Evolutionary conservation across 2,113 vertebrate species (phyloP).

Genomic region (Hyperoodon ampullatus): DNA sequence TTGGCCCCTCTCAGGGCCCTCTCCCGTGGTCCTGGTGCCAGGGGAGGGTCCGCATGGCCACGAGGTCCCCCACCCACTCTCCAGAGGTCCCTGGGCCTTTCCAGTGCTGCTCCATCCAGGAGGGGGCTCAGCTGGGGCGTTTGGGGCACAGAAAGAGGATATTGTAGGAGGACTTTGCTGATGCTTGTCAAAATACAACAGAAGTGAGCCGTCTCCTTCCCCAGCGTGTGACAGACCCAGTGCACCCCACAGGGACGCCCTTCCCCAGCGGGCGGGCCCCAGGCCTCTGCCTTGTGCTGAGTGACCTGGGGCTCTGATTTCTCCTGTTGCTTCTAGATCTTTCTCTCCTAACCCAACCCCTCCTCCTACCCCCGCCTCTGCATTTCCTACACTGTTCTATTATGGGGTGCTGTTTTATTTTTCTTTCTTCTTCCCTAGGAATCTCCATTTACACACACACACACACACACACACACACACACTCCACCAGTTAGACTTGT

Average conservation of each 20-base stretch:
- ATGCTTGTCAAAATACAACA: too few species aligned
- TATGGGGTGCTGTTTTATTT: not conserved
- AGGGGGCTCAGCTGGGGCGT: rapidly evolving
- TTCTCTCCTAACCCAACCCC: not conserved
- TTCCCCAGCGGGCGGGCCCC: not conserved
- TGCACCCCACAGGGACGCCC: not conserved
- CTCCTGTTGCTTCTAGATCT: not conserved
- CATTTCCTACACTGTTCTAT: not conserved
- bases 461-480: not conserved
- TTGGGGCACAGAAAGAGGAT: too few species aligned
- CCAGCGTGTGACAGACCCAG: not conserved
- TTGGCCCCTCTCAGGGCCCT: rapidly evolving
- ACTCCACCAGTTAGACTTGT: not conserved
- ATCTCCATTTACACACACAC: not conserved
- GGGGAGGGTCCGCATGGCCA: rapidly evolving
- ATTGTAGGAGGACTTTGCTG: rapidly evolving
- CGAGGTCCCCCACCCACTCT: too few species aligned
- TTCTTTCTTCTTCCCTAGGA: not conserved
- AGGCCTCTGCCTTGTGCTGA: not conserved
- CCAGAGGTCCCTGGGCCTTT: not conserved
- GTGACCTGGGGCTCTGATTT: not conserved
- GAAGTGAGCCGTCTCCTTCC: not conserved
- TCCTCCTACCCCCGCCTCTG: not conserved
- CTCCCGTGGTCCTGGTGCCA: not conserved
- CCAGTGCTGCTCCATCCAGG: not conserved